These are phyloP conservation scores for Microtus oregoni DNA, from an alignment of 2,113 vertebrate species.

Conservation along the genomic window DNA sequence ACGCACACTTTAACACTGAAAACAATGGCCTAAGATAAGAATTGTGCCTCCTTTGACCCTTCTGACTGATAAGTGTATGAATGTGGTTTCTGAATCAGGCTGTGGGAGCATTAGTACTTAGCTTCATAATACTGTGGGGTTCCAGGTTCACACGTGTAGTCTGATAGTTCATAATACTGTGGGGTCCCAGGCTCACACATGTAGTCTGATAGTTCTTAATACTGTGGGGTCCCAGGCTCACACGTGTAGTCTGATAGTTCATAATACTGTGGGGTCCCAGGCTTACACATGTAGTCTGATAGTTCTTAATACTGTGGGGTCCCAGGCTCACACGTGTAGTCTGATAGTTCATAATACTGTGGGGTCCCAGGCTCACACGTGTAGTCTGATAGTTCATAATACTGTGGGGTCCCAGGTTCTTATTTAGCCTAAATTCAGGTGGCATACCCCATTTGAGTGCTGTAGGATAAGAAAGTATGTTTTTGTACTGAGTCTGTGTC, in stretches of 20 bases:
- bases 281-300: no score
- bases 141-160: not conserved
- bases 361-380: not conserved
- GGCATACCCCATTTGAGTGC: not conserved
- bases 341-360: not conserved
- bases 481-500: conserved; percentile 9
- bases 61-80: conserved; percentile 25
- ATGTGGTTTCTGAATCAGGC: conserved; percentile 24
- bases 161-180: not conserved
- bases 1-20: not conserved
- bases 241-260: not conserved
- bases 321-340: not conserved
- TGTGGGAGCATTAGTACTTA: conserved; percentile 5
- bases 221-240: not conserved
- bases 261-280: no score
- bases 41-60: conserved; percentile 25
- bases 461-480: conserved; percentile 11
- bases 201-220: not conserved
- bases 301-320: not conserved
- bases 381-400: not conserved
- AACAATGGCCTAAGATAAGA: not conserved
- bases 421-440: conserved; percentile 3
- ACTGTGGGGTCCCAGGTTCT: not conserved
- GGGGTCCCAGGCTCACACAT: not conserved
- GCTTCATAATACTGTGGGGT: not conserved